A percentile compares a stretch with the other conserved stretches of the same genome.
Evolutionary conservation across 37 sponge, comb jelly and placozoan genomes (phyloP).

Genomic region (Aplysina aerophoba): DNA sequence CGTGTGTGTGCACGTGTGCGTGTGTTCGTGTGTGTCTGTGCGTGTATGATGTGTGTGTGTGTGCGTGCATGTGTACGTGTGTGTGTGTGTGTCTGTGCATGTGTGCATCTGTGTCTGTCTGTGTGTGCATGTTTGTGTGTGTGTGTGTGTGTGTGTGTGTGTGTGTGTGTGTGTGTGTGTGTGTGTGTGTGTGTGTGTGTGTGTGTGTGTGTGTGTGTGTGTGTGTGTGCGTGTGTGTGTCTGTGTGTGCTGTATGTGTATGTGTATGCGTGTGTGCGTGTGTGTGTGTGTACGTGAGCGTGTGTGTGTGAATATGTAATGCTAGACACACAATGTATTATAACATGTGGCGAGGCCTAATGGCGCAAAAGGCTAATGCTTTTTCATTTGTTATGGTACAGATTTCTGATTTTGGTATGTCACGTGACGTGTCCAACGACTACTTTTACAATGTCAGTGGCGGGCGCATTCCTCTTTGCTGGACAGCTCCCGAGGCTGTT

Average conservation of each 20-base stretch:
- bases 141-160: constrained; percentile 9
- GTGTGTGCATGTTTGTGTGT: constrained; percentile 1
- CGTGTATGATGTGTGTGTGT: constrained; percentile 13
- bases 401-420: constrained; percentile 42
- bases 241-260: not conserved
- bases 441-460: not conserved
- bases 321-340: no score
- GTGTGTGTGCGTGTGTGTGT: constrained; percentile 6
- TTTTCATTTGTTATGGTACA: no score
- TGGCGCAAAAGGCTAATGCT: no score
- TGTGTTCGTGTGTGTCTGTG: not conserved
- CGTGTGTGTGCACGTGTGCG: constrained; percentile 8
- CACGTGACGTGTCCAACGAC: constrained; percentile 14
- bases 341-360: no score
- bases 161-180: constrained; percentile 19
- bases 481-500: constrained; percentile 40
- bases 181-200: not conserved
- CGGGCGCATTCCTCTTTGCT: constrained; percentile 31
- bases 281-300: constrained; percentile 7
- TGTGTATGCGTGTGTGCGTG: not conserved
- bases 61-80: constrained; percentile 17
- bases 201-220: not conserved
- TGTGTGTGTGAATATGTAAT: not conserved
- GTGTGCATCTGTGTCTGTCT: constrained; percentile 12
- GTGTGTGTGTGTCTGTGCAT: constrained; percentile 23